Evolutionary conservation across 2,113 vertebrate species (phyloP).

Genomic region (Pogona vitticeps): DNA sequence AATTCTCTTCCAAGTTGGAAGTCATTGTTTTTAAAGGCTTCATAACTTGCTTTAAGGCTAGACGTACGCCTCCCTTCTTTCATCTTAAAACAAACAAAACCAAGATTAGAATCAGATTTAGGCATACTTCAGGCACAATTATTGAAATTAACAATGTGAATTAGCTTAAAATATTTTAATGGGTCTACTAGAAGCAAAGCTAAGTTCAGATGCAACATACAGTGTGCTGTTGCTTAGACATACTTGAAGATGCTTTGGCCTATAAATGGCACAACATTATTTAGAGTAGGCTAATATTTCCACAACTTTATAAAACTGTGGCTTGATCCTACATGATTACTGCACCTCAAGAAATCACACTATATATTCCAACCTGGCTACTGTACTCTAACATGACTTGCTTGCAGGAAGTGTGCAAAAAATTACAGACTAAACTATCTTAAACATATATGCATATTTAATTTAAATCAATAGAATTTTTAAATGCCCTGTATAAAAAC

Average conservation of each 20-base stretch:
- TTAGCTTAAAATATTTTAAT: not conserved
- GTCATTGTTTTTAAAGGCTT: conserved; percentile 99
- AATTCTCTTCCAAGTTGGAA: conserved; percentile 94
- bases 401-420: not conserved
- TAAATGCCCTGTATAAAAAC: not conserved
- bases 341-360: not conserved
- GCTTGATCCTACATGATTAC: not conserved
- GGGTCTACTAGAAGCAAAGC: not conserved
- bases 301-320: not conserved
- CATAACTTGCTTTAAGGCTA: conserved; percentile 96
- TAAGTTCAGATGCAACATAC: not conserved
- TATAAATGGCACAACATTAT: not conserved
- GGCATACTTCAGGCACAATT: not conserved
- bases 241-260: not conserved
- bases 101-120: conserved; percentile 19
- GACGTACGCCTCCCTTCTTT: conserved; percentile 96
- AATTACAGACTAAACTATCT: not conserved
- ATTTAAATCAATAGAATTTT: not conserved
- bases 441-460: not conserved
- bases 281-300: not conserved
- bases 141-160: not conserved
- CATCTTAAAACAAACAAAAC: conserved; percentile 82
- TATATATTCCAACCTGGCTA: not conserved
- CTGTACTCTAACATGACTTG: not conserved
- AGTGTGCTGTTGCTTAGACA: not conserved